Conservation (phyloP, 1,140 invertebrate species). For the Monomorium pharaonis region DNA sequence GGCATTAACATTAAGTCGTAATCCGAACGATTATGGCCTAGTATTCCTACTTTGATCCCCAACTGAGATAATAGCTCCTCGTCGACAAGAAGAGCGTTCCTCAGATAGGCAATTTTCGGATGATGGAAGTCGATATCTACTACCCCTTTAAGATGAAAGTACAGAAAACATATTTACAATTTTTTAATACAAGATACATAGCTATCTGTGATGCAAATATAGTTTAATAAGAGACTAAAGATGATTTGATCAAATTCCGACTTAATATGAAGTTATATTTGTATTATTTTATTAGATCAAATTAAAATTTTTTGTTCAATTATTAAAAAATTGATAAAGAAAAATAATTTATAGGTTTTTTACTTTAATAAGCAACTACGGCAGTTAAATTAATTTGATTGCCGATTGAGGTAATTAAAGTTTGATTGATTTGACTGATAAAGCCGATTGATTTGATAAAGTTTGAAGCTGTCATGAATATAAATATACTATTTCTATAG, state of each 20-base stretch:
- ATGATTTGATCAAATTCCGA: background rate
- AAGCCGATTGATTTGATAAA: no score
- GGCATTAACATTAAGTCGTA: conserved; percentile 77
- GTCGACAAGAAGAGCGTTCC: conserved; percentile 75
- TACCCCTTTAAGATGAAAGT: conserved; percentile 53
- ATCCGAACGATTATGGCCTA: conserved; percentile 75
- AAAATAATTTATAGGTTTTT: no score
- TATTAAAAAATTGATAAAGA: no score
- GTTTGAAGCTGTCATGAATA: background rate
- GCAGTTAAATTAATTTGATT: background rate
- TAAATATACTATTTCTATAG: background rate
- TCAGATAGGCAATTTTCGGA: conserved; percentile 75
- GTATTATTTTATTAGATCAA: background rate
- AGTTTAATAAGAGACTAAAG: background rate
- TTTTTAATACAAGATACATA: background rate
- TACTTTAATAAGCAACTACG: background rate
- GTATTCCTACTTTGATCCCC: conserved; percentile 79
- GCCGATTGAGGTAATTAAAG: background rate
- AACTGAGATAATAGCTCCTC: conserved; percentile 75
- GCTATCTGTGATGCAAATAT: background rate
- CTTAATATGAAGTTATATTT: background rate
- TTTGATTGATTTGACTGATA: no score
- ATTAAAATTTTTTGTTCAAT: no score
- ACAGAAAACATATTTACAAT: conserved; percentile 9
- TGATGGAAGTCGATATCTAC: conserved; percentile 64